Base-by-base conservation (phyloP, 2,888 invertebrate genomes). In the Philhelius pedissequus region DNA sequence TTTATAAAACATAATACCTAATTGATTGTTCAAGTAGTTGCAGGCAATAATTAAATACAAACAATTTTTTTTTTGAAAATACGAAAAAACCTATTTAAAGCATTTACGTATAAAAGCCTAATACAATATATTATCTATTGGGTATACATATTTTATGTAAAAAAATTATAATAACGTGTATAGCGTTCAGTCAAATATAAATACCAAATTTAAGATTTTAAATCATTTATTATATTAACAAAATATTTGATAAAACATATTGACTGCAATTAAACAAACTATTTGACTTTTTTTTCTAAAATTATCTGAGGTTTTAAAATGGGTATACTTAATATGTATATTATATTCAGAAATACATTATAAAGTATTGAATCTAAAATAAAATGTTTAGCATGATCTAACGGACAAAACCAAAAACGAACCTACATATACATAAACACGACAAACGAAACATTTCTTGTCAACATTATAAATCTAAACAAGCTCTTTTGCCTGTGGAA, bases 1-100 rank as follows among this genome's bases (percentile, higher is more conserved):
- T 58, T 52, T 40, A 32, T 43, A 30, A 74, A 71, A 60, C 22
- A 58, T 56, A 32, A 56, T 48, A n/a, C n/a, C n/a, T n/a, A 18
- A 40, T 20, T 78, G 38, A 35, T 38, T 38, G 22, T 40, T 43
- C 43, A 66, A 66, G 68, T 74, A 75, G 68, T 18, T 52, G 60
- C 45, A 60, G 40, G 20, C 48, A 27, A 48, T 25, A n/a, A 13
- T 56, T 30, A 4, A 18, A 30, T 4, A 18, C 18, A 30, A 7
- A 18, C 18, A 30, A 22, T 45, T 35, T 1, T 22, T 7, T 7
- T 45, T 43, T 64, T 32, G 30, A 62, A 62, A 40, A 20, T 22
- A 60, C 25, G 15, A 9, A 22, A 22, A 27, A 62, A 27, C n/a
- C 27, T 8, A 40, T 15, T 60, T 40, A 43, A 43, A 27, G 1